These are phyloP conservation scores for Gymnogyps californianus DNA, from an alignment of 2,113 vertebrate genomes.

Conservation along the genomic window DNA sequence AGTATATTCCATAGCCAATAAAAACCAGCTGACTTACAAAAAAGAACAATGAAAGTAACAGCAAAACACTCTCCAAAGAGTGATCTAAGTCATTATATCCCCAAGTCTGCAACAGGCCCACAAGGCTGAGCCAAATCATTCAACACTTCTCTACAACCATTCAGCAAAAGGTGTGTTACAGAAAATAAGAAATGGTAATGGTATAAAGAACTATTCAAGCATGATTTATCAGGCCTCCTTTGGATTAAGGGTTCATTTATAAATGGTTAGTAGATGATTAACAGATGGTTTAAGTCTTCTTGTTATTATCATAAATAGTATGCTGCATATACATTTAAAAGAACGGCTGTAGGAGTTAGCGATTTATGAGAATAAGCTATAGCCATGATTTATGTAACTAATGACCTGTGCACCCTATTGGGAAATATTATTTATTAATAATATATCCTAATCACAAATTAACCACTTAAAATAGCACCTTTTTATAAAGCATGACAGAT, in stretches of 20 bases:
- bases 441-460: neutral
- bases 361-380: neutral
- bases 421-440: neutral
- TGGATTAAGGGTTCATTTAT: neutral
- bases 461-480: neutral
- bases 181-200: neutral
- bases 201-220: neutral
- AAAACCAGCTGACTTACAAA: neutral
- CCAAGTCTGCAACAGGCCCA: neutral
- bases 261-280: neutral
- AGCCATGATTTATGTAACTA: neutral
- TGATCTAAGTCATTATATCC: neutral
- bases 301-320: neutral
- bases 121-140: neutral
- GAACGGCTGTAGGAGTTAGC: neutral
- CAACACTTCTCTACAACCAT: neutral
- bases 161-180: neutral
- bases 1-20: neutral
- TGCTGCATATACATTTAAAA: neutral
- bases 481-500: neutral
- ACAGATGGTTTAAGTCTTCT: neutral
- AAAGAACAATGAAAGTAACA: neutral
- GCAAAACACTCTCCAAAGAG: neutral
- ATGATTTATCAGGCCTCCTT: neutral
- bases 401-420: neutral